Conservation (phyloP, 2,113 vertebrate species). For the Oryzias woworae region DNA sequence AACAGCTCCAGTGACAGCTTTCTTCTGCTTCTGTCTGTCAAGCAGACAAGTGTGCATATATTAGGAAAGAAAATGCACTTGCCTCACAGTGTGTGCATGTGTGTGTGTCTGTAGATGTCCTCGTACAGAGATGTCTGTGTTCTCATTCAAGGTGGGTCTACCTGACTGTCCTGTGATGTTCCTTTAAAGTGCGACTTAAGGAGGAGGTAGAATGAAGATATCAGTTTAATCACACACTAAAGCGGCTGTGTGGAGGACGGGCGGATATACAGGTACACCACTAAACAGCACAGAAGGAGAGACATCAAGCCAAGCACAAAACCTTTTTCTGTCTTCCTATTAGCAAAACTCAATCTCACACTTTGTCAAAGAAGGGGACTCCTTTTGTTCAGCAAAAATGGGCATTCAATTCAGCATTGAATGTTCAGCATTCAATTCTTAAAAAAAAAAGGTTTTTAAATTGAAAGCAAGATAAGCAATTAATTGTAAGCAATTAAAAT, state of each 20-base stretch:
- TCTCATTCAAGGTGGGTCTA: constrained; percentile 23
- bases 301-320: constrained; percentile 39
- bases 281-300: constrained; percentile 46
- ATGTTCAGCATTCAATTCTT: background rate
- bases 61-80: constrained; percentile 59
- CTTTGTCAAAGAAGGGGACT: constrained; percentile 23
- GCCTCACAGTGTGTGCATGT: constrained; percentile 4
- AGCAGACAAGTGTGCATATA: constrained; percentile 42
- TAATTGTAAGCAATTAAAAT: too few species aligned
- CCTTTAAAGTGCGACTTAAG: constrained; percentile 14
- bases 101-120: background rate
- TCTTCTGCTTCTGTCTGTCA: constrained; percentile 50
- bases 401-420: background rate
- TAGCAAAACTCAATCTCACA: constrained; percentile 41
- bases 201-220: constrained; percentile 61
- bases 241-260: constrained; percentile 52
- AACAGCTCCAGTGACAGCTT: constrained; percentile 59
- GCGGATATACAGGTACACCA: constrained; percentile 46
- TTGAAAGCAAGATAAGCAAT: too few species aligned
- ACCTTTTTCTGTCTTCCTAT: constrained; percentile 38
- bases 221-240: constrained; percentile 64
- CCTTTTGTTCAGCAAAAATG: constrained; percentile 2
- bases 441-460: background rate
- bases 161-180: constrained; percentile 34
- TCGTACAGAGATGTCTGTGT: constrained; percentile 8